These are phyloP conservation scores for Argyresthia goedartella DNA, from an alignment of 2,888 invertebrate genomes.

Conservation along the genomic window DNA sequence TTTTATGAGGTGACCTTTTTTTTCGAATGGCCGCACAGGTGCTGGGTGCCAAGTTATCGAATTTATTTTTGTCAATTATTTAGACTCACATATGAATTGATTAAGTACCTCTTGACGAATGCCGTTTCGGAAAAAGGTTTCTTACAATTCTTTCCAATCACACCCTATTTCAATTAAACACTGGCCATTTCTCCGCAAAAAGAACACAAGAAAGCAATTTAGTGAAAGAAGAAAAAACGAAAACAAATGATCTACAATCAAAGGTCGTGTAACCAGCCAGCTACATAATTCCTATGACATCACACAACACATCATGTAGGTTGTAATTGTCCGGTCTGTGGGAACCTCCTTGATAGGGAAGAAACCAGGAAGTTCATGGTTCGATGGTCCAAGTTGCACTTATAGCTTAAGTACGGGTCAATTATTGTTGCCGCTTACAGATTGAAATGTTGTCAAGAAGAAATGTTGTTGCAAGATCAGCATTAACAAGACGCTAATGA, in stretches of 20 bases:
- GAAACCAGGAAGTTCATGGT: slow-evolving; percentile 32
- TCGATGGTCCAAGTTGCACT: slow-evolving; percentile 12
- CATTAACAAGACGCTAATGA: no score
- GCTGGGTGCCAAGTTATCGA: background rate
- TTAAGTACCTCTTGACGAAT: background rate
- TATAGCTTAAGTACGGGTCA: slow-evolving; percentile 14
- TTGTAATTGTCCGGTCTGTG: slow-evolving; percentile 8
- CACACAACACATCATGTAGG: background rate
- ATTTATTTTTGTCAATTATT: background rate
- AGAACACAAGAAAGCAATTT: background rate
- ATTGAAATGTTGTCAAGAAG: slow-evolving; percentile 4
- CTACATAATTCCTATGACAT: background rate
- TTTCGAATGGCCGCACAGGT: background rate
- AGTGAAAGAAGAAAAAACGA: background rate
- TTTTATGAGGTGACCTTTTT: slow-evolving; percentile 9
- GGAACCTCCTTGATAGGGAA: slow-evolving; percentile 20
- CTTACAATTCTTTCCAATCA: background rate
- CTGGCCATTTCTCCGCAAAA: no score
- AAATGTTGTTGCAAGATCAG: background rate
- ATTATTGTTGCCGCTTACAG: background rate
- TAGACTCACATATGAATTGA: no score
- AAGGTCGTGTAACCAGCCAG: background rate
- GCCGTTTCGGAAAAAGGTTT: background rate
- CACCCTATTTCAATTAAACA: background rate
- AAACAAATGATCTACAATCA: background rate